A percentile compares a stretch with the other conserved stretches of the same genome.
phyloP scores from a whole-genome alignment of 2,888 invertebrate genomes.

The Drosophila tanythrix region DNA sequence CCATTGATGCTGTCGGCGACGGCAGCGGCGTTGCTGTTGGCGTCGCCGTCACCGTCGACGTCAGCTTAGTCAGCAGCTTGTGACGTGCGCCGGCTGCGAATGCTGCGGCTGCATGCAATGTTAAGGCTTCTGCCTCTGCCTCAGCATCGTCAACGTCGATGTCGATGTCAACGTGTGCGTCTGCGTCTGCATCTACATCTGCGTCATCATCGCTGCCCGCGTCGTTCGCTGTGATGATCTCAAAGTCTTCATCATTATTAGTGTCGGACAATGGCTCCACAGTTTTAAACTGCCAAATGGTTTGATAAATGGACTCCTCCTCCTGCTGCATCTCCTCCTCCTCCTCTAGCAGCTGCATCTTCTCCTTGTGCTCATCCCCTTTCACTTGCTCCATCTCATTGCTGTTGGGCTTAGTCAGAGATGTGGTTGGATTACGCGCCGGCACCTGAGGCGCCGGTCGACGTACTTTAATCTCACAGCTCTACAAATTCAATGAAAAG shows the following conservation, averaged over 20 bases:
- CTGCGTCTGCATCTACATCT: constrained; percentile 41
- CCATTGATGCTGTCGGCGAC: constrained; percentile 72
- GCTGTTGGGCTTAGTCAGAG: constrained; percentile 38
- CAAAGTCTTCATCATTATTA: constrained; percentile 57
- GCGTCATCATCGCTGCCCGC: constrained; percentile 40
- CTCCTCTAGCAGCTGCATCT: constrained; percentile 1
- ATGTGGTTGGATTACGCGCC: constrained; percentile 69
- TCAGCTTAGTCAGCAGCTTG: constrained; percentile 51
- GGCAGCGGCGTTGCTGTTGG: constrained; percentile 53
- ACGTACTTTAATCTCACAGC: constrained; percentile 62
- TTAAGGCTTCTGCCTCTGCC: constrained; percentile 42
- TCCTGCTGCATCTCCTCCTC: constrained; percentile 32
- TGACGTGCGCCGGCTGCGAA: constrained; percentile 68
- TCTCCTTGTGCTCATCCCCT: constrained; percentile 7
- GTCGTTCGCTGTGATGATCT: constrained; percentile 45
- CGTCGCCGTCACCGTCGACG: constrained; percentile 30
- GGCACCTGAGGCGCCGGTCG: constrained; percentile 70
- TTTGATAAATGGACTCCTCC: constrained; percentile 84
- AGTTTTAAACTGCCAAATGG: constrained; percentile 85
- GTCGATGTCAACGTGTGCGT: constrained; percentile 33
- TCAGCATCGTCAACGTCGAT: constrained; percentile 15
- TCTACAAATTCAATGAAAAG: constrained; percentile 44
- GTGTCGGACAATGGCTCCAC: constrained; percentile 59
- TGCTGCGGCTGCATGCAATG: constrained; percentile 62
- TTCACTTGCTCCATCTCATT: constrained; percentile 6